phyloP scores from a whole-genome alignment of 2,113 vertebrate genomes.

The Siniperca knerii region DNA sequence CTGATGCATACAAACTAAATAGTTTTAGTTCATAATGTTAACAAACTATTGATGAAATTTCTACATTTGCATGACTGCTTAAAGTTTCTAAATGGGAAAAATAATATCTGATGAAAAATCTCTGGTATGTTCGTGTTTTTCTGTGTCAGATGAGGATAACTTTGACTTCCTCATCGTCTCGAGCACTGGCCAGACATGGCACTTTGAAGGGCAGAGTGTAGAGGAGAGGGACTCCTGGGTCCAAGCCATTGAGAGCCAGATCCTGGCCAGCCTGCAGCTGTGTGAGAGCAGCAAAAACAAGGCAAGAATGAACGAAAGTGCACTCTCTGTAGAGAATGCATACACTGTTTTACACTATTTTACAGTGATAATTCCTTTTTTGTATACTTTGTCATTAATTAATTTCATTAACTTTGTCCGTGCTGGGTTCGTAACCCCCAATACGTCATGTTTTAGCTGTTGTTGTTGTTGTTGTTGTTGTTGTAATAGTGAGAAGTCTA shows the following conservation, averaged over 20 bases:
- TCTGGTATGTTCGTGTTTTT: slow-evolving; percentile 3
- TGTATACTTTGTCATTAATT: neutral
- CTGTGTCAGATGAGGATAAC: slow-evolving; percentile 89
- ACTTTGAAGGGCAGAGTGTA: slow-evolving; percentile 92
- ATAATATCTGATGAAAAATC: neutral
- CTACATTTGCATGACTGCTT: neutral
- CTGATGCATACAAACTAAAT: neutral
- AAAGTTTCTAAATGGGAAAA: neutral
- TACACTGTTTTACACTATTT: neutral
- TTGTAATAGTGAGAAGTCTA: too few species aligned
- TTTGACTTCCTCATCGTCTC: slow-evolving; percentile 96
- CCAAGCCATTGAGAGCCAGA: slow-evolving; percentile 95
- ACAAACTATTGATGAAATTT: neutral
- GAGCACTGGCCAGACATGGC: slow-evolving; percentile 95
- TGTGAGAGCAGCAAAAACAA: slow-evolving; percentile 97
- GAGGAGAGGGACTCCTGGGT: slow-evolving; percentile 97
- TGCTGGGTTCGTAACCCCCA: neutral
- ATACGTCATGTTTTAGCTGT: neutral
- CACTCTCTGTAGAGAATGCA: neutral
- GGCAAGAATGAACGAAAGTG: slow-evolving; percentile 74
- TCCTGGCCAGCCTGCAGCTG: slow-evolving; percentile 94
- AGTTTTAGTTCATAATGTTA: neutral
- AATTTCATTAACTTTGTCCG: neutral
- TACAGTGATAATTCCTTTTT: neutral
- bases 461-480: too few species aligned